These are phyloP conservation scores for Cydia pomonella DNA, from an alignment of 1,140 invertebrate species.

Conservation along the genomic window DNA sequence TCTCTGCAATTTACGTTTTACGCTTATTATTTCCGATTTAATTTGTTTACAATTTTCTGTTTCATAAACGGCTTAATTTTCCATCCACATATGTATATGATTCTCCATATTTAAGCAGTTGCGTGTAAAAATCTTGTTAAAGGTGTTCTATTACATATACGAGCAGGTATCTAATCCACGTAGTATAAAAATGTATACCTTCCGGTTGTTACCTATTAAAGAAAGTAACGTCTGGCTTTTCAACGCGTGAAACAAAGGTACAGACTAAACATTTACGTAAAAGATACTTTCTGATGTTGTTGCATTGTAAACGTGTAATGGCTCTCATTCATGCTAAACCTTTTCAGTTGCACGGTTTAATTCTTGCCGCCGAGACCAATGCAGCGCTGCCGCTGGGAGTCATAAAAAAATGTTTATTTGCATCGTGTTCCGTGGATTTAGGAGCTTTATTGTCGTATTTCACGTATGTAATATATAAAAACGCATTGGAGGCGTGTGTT, in stretches of 20 bases:
- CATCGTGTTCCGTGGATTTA: conserved; percentile 53
- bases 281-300: conserved; percentile 73
- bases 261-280: conserved; percentile 61
- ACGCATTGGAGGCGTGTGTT: background rate
- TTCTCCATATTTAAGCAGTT: background rate
- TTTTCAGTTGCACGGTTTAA: conserved; percentile 73
- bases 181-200: background rate
- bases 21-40: background rate
- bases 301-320: conserved; percentile 66
- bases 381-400: conserved; percentile 52
- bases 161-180: background rate
- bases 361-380: conserved; percentile 64
- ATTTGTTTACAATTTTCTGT: background rate
- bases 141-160: background rate
- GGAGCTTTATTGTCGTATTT: too few relatives aligned
- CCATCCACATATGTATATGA: background rate
- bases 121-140: background rate
- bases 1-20: background rate
- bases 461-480: background rate
- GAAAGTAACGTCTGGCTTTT: conserved; percentile 11
- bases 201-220: background rate
- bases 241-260: conserved; percentile 43
- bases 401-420: conserved; percentile 74
- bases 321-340: conserved; percentile 75
- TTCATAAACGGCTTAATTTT: background rate